These are phyloP conservation scores for Rhinolophus ferrumequinum DNA, from an alignment of 2,113 vertebrate genomes.

Conservation along the genomic window DNA sequence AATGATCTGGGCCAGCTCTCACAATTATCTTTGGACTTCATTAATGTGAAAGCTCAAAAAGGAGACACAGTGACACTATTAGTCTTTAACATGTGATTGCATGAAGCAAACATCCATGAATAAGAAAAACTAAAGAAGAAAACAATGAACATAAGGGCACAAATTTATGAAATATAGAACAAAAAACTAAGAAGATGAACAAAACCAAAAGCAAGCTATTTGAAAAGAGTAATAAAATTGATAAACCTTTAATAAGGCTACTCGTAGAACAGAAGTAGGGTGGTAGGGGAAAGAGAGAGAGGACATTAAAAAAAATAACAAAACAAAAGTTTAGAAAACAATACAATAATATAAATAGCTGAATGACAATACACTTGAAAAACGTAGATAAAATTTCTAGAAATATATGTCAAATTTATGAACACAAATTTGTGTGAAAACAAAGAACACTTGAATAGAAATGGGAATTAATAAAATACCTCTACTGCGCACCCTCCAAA, in stretches of 20 bases:
- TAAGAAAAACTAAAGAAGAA: background rate
- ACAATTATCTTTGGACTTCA: background rate
- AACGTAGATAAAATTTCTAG: background rate
- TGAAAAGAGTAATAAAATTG: background rate
- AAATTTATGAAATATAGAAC: background rate
- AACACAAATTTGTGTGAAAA: background rate
- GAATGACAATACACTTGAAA: background rate
- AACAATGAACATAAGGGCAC: background rate
- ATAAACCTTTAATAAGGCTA: background rate
- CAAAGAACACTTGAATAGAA: conserved; percentile 23
- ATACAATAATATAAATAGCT: conserved; percentile 1
- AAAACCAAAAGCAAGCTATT: conserved; percentile 23
- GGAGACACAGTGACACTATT: background rate
- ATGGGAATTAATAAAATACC: background rate
- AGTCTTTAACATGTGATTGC: background rate
- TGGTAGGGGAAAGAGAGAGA: background rate
- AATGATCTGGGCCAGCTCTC: background rate
- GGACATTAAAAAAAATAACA: background rate
- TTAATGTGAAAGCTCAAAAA: background rate
- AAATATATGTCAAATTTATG: background rate
- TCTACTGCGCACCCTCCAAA: background rate
- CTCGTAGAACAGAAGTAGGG: background rate
- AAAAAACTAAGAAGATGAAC: background rate
- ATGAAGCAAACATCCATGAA: background rate
- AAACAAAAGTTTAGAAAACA: background rate